Percentiles rank a stretch among this genome's conserved stretches.
Evolutionary conservation across 2,113 vertebrate species (phyloP).

Genomic region (Cynopterus brachyotis): DNA sequence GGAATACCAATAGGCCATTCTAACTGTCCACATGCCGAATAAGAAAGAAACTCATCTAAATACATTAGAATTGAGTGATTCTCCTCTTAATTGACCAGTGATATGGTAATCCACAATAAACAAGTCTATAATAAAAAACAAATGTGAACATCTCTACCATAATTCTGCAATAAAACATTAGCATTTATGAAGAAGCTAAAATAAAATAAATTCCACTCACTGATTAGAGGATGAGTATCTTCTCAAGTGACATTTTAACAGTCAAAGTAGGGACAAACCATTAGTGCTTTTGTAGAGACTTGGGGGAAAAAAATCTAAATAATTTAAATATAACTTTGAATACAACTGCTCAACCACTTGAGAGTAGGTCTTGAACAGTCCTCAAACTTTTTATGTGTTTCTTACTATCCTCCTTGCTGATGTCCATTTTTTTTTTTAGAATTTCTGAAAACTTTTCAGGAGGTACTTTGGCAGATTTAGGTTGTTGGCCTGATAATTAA

Average conservation of each 20-base stretch:
- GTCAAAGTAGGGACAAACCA: neutral
- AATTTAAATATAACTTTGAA: neutral
- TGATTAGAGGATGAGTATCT: neutral
- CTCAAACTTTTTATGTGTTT: neutral
- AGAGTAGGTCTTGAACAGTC: neutral
- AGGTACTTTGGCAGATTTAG: neutral
- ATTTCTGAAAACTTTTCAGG: constrained; percentile 33
- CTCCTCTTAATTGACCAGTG: neutral
- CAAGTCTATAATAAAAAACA: neutral
- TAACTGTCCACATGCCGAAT: neutral
- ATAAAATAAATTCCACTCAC: neutral
- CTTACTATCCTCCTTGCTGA: neutral
- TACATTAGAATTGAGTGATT: neutral
- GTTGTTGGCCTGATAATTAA: neutral
- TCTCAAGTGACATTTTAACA: neutral
- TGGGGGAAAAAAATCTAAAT: neutral
- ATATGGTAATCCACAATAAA: neutral
- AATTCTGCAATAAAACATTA: neutral
- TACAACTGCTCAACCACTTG: neutral
- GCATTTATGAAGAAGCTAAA: neutral
- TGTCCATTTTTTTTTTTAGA: neutral
- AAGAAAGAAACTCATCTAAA: neutral
- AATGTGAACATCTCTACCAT: neutral
- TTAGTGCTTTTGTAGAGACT: neutral
- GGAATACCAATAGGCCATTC: neutral